These are phyloP conservation scores for Microtus richardsoni DNA, from an alignment of 2,113 vertebrate species.

Conservation along the genomic window DNA sequence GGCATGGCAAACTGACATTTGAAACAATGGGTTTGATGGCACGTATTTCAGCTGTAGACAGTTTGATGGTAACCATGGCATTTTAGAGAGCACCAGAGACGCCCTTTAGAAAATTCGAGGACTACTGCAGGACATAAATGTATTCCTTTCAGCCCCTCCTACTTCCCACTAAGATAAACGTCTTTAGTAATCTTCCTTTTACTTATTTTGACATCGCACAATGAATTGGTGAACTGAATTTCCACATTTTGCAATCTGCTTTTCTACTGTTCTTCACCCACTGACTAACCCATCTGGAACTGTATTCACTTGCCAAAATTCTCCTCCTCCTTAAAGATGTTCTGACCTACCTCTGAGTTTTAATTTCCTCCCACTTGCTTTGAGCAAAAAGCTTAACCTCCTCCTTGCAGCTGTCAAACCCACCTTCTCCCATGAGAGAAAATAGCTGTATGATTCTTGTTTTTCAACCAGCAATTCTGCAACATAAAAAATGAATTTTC, in stretches of 20 bases:
- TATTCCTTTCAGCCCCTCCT: neutral
- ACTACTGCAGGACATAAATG: neutral
- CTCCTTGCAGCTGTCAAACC: slow-evolving; percentile 59
- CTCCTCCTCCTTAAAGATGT: slow-evolving; percentile 64
- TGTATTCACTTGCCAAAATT: slow-evolving; percentile 64
- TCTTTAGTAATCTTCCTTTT: slow-evolving; percentile 2
- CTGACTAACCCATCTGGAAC: slow-evolving; percentile 50
- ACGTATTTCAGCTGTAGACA: neutral
- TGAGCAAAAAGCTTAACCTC: slow-evolving; percentile 31
- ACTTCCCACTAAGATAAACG: neutral
- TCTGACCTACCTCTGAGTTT: slow-evolving; percentile 69
- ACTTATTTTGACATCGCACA: neutral
- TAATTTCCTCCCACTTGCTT: slow-evolving; percentile 71
- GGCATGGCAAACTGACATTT: neutral
- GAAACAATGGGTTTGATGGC: neutral
- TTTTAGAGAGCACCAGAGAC: neutral
- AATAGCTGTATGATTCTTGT: slow-evolving; percentile 10
- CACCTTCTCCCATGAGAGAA: slow-evolving; percentile 41
- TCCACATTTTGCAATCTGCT: neutral
- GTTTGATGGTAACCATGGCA: neutral
- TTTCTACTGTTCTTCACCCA: neutral
- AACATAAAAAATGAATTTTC: slow-evolving; percentile 59
- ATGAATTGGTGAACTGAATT: slow-evolving; percentile 12
- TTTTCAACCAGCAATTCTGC: slow-evolving; percentile 47
- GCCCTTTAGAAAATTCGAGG: neutral